phyloP scores from a whole-genome alignment of 2,797 vertebrate genomes.

The Gastrophryne carolinensis region DNA sequence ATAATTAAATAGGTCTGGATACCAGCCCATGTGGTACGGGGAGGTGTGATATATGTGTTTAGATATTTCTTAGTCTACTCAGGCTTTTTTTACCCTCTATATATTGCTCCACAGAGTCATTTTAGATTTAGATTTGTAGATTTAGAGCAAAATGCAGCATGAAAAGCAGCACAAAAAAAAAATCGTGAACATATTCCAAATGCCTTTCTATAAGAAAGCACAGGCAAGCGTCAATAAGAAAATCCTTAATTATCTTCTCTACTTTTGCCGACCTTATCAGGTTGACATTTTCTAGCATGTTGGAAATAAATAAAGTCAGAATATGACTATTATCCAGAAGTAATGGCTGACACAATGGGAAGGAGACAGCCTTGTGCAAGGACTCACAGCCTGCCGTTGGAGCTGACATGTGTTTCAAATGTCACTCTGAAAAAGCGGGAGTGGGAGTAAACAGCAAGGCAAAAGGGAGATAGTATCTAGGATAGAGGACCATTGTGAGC shows the following conservation, averaged over 20 bases:
- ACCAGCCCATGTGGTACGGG: no score
- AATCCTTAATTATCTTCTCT: not conserved
- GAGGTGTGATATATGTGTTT: no score
- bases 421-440: not conserved
- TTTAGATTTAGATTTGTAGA: no score
- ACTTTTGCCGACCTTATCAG: constrained; percentile 16
- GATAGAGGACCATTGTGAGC: not conserved
- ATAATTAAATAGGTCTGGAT: no score
- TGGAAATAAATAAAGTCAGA: constrained; percentile 31
- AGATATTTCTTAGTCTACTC: no score
- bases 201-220: no score
- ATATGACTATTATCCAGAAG: constrained; percentile 28
- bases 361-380: constrained; percentile 14
- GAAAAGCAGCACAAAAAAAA: no score
- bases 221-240: no score
- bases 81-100: no score
- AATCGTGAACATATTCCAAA: no score
- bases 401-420: not conserved
- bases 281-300: constrained; percentile 30
- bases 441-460: not conserved
- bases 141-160: no score
- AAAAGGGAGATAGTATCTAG: not conserved
- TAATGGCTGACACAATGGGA: constrained; percentile 4
- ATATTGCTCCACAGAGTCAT: no score
- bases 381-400: not conserved